Percentiles rank a stretch among this genome's conserved stretches.
Conservation (phyloP, 2,888 invertebrate species). For the Apantesis nais region DNA sequence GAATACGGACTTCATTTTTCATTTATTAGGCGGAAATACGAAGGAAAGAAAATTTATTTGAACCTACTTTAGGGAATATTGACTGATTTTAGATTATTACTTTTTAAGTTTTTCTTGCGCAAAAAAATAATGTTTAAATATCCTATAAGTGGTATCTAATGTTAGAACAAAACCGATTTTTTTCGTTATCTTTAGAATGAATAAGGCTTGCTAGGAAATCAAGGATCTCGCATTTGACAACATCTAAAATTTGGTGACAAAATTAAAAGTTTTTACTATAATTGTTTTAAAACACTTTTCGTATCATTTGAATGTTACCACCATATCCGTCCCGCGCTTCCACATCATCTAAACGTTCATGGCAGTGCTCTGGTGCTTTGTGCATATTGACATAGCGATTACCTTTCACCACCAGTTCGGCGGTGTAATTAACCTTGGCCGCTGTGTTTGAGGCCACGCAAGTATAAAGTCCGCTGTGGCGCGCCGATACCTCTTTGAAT, state of each 20-base stretch:
- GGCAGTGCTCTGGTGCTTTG: conserved; percentile 54
- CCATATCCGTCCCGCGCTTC: conserved; percentile 28
- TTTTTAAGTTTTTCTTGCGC: background rate
- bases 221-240: background rate
- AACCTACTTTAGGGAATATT: background rate
- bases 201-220: background rate
- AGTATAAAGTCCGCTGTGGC: conserved; percentile 90
- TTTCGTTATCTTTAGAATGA: background rate
- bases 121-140: background rate
- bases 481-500: conserved; percentile 90
- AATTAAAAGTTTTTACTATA: background rate
- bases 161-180: background rate
- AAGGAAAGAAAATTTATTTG: conserved; percentile 9
- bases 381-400: conserved; percentile 61
- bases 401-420: conserved; percentile 91
- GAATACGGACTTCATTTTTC: conserved; percentile 17
- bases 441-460: conserved; percentile 91
- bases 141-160: background rate
- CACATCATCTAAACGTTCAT: conserved; percentile 30
- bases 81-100: background rate
- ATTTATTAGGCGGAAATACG: conserved; percentile 13
- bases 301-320: background rate
- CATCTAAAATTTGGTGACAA: background rate
- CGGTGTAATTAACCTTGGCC: conserved; percentile 90
- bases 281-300: background rate